Conservation (phyloP, 2,888 invertebrate species). For the Muscina levida region DNA sequence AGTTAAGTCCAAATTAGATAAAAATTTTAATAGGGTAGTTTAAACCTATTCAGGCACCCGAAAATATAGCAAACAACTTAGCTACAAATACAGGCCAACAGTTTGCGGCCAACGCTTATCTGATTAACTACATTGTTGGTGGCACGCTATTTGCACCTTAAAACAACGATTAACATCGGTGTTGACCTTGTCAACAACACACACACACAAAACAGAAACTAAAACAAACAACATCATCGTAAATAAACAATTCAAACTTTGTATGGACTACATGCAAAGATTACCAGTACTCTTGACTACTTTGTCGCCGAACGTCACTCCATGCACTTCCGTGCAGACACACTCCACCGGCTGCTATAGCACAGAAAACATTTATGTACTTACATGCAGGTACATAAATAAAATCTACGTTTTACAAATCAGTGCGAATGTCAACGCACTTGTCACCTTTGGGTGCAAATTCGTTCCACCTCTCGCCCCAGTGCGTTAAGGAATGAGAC, state of each 20-base stretch:
- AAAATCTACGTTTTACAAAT: constrained; percentile 39
- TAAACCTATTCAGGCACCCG: constrained; percentile 12
- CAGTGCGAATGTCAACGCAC: constrained; percentile 62
- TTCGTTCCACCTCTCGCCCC: not conserved
- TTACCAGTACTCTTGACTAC: not conserved
- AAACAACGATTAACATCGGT: constrained; percentile 1
- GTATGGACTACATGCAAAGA: not conserved
- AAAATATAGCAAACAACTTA: constrained; percentile 39
- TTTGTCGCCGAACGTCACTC: not conserved
- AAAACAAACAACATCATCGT: not conserved
- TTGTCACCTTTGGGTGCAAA: constrained; percentile 40
- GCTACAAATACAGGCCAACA: constrained; percentile 56
- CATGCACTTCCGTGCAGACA: constrained; percentile 12
- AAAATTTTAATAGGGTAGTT: no score
- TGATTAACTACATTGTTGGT: constrained; percentile 39
- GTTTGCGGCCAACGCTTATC: constrained; percentile 51
- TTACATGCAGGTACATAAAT: not conserved
- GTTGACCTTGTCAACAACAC: not conserved
- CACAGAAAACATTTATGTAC: not conserved
- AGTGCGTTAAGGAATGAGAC: not conserved
- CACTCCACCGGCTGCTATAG: not conserved
- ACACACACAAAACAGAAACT: not conserved
- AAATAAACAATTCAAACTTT: constrained; percentile 4
- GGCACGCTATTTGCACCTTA: constrained; percentile 51
- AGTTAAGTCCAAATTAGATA: no score